Base-by-base conservation (phyloP, 2,113 vertebrate genomes). In the Jacana jacana region DNA sequence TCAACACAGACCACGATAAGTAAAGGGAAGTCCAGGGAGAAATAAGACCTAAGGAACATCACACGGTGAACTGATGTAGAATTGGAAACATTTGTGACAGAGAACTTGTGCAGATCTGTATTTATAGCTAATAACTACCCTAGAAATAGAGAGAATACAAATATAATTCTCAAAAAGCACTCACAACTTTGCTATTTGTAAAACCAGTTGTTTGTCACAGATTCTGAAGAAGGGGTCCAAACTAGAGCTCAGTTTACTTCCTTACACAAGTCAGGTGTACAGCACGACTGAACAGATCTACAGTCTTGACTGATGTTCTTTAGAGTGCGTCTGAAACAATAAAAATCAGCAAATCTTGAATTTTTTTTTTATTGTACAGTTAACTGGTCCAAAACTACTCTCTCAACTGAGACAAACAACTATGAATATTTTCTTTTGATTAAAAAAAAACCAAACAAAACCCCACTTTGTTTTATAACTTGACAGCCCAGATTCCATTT, bases 131-230 rank as follows among this genome's bases (percentile, higher is more conserved):
- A 42, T 17, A 78, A 55, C 8, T 63, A 13, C 84, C 14, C 4
- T n/a, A 40, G 44, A 63, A 72, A 11, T 9, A 71, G 28, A 44
- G 13, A 42, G 19, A 52, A 73, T 27, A 24, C 7, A 51, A 51
- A 24, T 40, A 17, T 6, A 55, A 51, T 33, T 46, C 6, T 40
- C 6, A 48, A 73, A 84, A 77, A 58, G 7, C 27, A 51, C 8
- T 49, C 23, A 78, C 30, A 87, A 66, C 12, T 61, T 57, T 63
- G 31, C 2, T 46, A 63, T 44, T 61, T 0, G 0, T 35, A 68
- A 35, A 75, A 60, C 9, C 5, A 66, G 33, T 6, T 35, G 25
- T 46, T 81, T 75, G 9, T 7, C 37, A 63, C 22, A 57, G 40
- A 61, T 28, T 68, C 17, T 52, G 51, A 85, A 65, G 8, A 69